Evolutionary conservation across 2,113 vertebrate species (phyloP), one percentile per base, ranked within the genome.

Genomic region (Sceloporus tristichus): DNA sequence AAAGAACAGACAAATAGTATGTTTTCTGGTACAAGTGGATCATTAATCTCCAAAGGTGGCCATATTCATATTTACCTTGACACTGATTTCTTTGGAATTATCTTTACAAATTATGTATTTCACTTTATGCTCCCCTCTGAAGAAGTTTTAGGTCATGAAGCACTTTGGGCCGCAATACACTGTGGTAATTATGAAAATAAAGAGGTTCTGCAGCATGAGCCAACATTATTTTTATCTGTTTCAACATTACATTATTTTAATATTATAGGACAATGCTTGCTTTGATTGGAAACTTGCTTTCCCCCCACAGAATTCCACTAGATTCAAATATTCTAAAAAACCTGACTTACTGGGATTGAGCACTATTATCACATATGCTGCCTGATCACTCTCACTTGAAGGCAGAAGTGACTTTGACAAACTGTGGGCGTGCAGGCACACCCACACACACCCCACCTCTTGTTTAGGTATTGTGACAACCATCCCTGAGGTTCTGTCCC

Each of bases 121-220:
- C 79, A 79, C 92, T 95, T 91, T 88, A 87, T 92, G 87, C 89
- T 89, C 85, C 83, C 92, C 21, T 27, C 11, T 76, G 29, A 29
- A 23, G 23, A 65, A 38, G 13, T 18, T 8, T 65, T 85, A 27
- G 19, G 6, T 48, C 10, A 2, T 85, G 27, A 65, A 85, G 65
- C 27, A 78, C 7, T 29, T 14, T 65, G 14, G 9, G 11, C 9
- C 56, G 10, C 29, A 48, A 66, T 77, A 85, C 4, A 4, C 59
- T 71, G 40, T 81, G 25, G 7, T 40, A 5, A 25, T 65, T 21
- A 29, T 62, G 29, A 62, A 21, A 16, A 2, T 29, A 80, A 78
- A 66, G 14, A 4, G 8, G 21, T 68, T 59, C 54, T 66, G 29
- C 34, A 68, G 76, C 21, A 53, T 34, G 9, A 21, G 10, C 19